phyloP scores from a whole-genome alignment of 2,113 vertebrate species.

The Charadrius vociferus region DNA sequence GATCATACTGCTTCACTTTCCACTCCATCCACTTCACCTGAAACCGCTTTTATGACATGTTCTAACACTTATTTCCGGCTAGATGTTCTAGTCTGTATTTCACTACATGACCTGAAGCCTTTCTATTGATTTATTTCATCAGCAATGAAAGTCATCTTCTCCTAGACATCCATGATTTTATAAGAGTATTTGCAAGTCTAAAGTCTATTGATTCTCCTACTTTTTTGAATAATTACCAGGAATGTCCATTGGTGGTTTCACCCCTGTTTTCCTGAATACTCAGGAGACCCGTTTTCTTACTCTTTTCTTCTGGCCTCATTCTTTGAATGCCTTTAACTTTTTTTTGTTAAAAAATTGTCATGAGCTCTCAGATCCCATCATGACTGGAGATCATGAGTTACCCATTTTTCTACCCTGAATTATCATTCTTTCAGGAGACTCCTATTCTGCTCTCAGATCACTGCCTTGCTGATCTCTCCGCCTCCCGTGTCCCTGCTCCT shows the following conservation, averaged over 20 bases:
- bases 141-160: neutral
- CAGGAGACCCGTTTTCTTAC: fast-evolving
- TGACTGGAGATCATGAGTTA: neutral
- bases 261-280: neutral
- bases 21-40: neutral
- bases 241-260: neutral
- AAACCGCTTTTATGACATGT: neutral
- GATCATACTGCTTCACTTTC: neutral
- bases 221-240: neutral
- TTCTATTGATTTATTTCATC: neutral
- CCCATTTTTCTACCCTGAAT: neutral
- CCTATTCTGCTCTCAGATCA: neutral
- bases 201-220: neutral
- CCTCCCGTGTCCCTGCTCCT: neutral
- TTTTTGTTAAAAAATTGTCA: neutral
- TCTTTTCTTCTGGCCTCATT: neutral
- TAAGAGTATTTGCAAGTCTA: neutral
- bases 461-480: neutral
- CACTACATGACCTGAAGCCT: neutral
- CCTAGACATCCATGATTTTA: neutral
- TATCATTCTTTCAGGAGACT: neutral
- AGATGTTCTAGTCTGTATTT: neutral
- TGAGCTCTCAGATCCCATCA: neutral
- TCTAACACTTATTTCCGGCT: neutral
- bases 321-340: neutral